Percentiles rank a stretch among this genome's conserved stretches.
These are phyloP conservation scores for Periphyllus acericola DNA, from an alignment of 2,888 invertebrate species.

Conservation along the genomic window DNA sequence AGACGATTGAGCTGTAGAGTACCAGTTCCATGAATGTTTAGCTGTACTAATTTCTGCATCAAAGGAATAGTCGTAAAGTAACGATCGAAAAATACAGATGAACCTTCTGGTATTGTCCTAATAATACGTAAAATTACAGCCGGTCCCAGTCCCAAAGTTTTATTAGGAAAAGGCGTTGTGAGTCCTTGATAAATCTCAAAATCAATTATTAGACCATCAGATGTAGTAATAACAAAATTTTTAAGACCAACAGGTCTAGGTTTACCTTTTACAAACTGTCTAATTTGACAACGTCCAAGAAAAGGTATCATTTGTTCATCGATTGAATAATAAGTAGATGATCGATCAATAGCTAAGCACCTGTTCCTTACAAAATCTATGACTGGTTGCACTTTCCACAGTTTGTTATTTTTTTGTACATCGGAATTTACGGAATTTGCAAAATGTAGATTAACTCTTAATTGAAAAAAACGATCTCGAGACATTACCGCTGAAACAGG, in stretches of 20 bases:
- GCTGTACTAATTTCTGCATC: constrained; percentile 31
- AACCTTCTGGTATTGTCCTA: constrained; percentile 26
- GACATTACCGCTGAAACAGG: constrained; percentile 35
- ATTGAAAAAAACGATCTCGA: constrained; percentile 53
- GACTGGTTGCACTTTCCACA: constrained; percentile 53
- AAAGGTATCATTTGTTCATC: constrained; percentile 60
- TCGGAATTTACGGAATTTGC: constrained; percentile 29
- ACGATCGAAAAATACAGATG: constrained; percentile 40
- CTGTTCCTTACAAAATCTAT: constrained; percentile 35
- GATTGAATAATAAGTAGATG: constrained; percentile 36
- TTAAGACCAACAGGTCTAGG: constrained; percentile 51
- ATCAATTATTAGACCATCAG: constrained; percentile 48
- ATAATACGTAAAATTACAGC: constrained; percentile 43
- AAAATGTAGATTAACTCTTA: constrained; percentile 56
- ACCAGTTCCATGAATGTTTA: constrained; percentile 40
- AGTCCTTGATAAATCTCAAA: constrained; percentile 37
- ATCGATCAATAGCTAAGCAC: constrained; percentile 20
- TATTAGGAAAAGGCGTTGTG: constrained; percentile 1
- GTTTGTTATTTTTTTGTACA: constrained; percentile 2
- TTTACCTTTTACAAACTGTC: constrained; percentile 50
- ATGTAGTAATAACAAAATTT: constrained; percentile 38
- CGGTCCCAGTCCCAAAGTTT: constrained; percentile 34
- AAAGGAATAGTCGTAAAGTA: constrained; percentile 40
- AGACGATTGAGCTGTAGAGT: constrained; percentile 34
- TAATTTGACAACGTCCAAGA: constrained; percentile 40